phyloP scores from a whole-genome alignment of 2,888 invertebrate species.

The Agrochola lota region DNA sequence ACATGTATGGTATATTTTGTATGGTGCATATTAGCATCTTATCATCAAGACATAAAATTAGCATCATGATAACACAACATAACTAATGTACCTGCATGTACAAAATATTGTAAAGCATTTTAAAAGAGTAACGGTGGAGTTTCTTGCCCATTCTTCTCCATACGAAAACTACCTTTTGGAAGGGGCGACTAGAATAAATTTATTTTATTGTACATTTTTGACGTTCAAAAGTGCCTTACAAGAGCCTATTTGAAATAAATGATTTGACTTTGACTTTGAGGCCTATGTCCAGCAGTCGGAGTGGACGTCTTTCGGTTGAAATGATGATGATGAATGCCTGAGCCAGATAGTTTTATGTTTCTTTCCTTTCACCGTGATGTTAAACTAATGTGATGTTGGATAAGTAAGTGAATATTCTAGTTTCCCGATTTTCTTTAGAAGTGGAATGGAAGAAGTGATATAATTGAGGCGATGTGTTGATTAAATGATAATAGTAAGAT shows the following conservation, averaged over 20 bases:
- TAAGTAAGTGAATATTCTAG: neutral
- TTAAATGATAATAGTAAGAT: conserved; percentile 19
- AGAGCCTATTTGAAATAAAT: no score
- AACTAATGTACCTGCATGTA: no score
- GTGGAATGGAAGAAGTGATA: neutral
- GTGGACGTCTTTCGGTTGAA: neutral
- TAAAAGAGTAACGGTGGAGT: no score
- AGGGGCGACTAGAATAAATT: no score
- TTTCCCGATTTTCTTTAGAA: neutral
- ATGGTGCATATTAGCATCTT: neutral
- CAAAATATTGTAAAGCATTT: no score
- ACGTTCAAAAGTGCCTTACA: no score
- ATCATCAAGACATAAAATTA: neutral
- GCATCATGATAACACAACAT: no score
- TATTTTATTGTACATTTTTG: no score
- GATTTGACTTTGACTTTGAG: no score
- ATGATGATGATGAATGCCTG: neutral
- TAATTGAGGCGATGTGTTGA: conserved; percentile 19
- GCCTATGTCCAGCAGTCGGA: neutral
- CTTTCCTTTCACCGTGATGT: no score
- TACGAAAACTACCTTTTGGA: no score
- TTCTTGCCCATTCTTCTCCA: no score
- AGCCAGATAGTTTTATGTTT: neutral
- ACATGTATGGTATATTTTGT: conserved; percentile 4
- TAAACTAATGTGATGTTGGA: neutral